Conservation (phyloP, 2,113 vertebrate species). For the Dromaius novaehollandiae region DNA sequence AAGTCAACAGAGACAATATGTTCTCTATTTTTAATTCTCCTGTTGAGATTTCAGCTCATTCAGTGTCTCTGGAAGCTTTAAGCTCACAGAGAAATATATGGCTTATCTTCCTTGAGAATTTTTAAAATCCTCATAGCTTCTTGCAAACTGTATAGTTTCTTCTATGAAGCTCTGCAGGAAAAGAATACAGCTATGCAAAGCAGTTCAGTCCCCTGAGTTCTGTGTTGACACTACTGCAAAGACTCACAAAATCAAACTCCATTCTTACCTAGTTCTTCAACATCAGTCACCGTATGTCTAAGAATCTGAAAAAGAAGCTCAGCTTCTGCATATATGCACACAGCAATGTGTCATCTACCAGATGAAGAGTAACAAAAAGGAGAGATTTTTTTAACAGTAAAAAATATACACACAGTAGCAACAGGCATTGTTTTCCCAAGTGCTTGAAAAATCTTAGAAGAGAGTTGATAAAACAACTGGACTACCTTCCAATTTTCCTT, state of each 20-base stretch:
- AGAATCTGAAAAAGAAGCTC: neutral
- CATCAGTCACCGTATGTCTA: neutral
- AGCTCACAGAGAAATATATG: neutral
- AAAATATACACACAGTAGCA: neutral
- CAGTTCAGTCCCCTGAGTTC: neutral
- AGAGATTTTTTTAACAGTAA: neutral
- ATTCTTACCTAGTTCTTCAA: neutral
- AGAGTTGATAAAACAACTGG: neutral
- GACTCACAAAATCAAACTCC: neutral
- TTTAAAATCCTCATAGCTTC: neutral
- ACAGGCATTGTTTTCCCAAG: neutral
- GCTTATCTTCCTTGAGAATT: neutral
- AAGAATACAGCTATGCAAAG: neutral
- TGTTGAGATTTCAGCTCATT: neutral
- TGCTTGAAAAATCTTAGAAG: neutral
- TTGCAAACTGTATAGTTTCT: neutral
- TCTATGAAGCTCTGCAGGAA: neutral
- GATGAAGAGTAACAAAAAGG: neutral
- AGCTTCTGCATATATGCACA: neutral
- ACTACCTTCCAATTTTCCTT: neutral
- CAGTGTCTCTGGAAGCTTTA: neutral
- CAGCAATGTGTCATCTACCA: neutral
- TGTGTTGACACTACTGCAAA: neutral
- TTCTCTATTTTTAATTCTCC: neutral
- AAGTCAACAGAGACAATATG: neutral